phyloP scores from a whole-genome alignment of 2,113 vertebrate species.

The Oenanthe oenanthe region DNA sequence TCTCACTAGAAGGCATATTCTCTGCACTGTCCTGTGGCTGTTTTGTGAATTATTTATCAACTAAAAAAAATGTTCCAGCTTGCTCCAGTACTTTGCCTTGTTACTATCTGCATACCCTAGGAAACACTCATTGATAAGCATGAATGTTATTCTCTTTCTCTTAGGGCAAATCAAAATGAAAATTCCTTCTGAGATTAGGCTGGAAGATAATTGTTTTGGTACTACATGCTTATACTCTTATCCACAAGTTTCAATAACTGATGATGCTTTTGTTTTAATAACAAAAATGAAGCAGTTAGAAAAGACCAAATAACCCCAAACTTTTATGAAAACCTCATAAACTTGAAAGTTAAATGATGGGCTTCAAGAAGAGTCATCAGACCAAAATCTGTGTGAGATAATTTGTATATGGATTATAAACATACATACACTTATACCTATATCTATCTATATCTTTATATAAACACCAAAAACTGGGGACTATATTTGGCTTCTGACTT shows the following conservation, averaged over 20 bases:
- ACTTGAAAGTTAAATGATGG: neutral
- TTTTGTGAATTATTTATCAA: slow-evolving; percentile 25
- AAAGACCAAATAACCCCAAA: neutral
- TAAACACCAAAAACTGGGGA: neutral
- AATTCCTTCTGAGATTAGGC: neutral
- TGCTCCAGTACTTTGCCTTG: neutral
- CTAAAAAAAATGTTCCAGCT: neutral
- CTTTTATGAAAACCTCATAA: neutral
- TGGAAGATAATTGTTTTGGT: neutral
- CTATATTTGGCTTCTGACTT: neutral
- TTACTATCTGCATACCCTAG: neutral
- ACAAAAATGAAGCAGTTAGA: neutral
- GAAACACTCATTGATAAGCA: neutral
- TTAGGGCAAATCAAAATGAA: neutral
- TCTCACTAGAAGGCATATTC: neutral
- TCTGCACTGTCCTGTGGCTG: neutral
- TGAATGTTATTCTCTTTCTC: neutral
- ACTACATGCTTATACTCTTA: neutral
- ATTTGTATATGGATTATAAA: neutral
- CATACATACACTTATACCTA: neutral
- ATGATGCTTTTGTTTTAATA: neutral
- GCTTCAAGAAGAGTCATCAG: neutral
- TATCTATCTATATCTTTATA: neutral
- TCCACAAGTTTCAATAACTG: neutral
- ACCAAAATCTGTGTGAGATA: neutral